Evolutionary conservation across 2,797 vertebrate species (phyloP).

Genomic region (Meda fulgida): DNA sequence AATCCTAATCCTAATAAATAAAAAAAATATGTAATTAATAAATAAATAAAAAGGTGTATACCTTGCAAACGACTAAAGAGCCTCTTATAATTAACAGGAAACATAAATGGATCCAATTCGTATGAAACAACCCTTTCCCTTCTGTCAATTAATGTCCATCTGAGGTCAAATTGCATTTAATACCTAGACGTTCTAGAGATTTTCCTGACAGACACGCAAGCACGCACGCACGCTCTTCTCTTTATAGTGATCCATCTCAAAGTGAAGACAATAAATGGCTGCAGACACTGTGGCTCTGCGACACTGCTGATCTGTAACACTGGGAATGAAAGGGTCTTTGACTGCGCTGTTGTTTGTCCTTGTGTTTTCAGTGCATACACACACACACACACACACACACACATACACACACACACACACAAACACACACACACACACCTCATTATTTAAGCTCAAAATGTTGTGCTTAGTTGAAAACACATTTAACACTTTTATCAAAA

Average conservation of each 20-base stretch:
- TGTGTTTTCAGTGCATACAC: too few species aligned
- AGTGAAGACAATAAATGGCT: slow-evolving; percentile 1
- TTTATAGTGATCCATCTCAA: slow-evolving; percentile 11
- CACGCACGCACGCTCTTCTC: not conserved
- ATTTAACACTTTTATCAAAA: not conserved
- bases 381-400: not conserved
- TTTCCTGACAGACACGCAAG: not conserved
- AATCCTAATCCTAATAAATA: not conserved
- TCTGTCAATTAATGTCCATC: not conserved
- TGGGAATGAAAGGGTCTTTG: slow-evolving; percentile 10
- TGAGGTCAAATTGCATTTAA: too few species aligned
- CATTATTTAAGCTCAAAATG: not conserved
- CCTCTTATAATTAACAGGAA: not conserved
- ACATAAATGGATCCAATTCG: not conserved
- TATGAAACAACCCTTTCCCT: not conserved
- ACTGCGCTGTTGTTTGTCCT: too few species aligned
- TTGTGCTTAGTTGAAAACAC: not conserved
- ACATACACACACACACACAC: not conserved
- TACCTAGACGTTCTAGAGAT: not conserved
- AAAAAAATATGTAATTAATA: not conserved
- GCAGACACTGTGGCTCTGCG: too few species aligned
- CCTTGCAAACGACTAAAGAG: not conserved
- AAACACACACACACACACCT: not conserved
- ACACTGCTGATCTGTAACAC: too few species aligned
- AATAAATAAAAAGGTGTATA: not conserved